Conservation (phyloP, 1,140 invertebrate genomes). For the Magallana angulata region DNA sequence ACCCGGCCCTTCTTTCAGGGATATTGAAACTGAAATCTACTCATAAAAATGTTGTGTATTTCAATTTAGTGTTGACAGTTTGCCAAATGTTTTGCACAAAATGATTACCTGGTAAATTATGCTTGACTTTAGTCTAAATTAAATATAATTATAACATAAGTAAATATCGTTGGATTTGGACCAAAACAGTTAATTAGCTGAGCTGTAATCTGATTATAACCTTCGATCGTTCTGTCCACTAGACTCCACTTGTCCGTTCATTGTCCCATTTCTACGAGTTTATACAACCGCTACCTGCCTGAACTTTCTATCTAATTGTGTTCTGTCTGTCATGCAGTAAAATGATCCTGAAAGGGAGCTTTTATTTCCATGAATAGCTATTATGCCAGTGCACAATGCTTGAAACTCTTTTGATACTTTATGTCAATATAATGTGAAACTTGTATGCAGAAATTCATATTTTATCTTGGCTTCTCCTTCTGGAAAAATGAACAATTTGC, state of each 20-base stretch:
- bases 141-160: no score
- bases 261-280: neutral
- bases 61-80: neutral
- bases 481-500: no score
- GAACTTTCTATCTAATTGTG: neutral
- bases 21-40: neutral
- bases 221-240: neutral
- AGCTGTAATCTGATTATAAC: neutral
- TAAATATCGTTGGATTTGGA: neutral
- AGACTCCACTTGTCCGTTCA: neutral
- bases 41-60: neutral
- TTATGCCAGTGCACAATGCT: conserved; percentile 15
- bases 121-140: no score
- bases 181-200: conserved; percentile 18
- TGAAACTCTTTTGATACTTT: neutral
- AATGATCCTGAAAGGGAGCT: neutral
- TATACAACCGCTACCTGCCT: neutral
- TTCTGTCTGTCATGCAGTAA: neutral
- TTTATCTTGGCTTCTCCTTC: no score
- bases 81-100: neutral
- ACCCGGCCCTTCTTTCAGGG: neutral
- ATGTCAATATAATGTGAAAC: neutral
- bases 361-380: neutral
- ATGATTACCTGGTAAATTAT: no score
- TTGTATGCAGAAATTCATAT: neutral